phyloP scores from a whole-genome alignment of 2,888 invertebrate species.

The Drosophila sordidula region DNA sequence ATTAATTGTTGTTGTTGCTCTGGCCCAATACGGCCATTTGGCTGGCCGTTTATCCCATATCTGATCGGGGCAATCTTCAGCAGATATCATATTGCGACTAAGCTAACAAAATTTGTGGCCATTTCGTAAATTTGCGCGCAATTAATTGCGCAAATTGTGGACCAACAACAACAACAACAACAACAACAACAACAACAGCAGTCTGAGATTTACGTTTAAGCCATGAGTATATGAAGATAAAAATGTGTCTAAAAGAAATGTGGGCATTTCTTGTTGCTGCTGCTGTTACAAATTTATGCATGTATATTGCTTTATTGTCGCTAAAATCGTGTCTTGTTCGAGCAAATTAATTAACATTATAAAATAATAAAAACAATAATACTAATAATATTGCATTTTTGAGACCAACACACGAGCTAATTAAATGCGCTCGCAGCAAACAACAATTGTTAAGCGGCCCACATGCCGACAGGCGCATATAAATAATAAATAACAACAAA shows the following conservation, averaged over 20 bases:
- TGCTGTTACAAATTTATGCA: slow-evolving; percentile 18
- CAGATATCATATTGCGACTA: slow-evolving; percentile 53
- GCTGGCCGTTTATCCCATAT: slow-evolving; percentile 61
- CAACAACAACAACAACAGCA: slow-evolving; percentile 24
- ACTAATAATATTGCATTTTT: slow-evolving; percentile 12
- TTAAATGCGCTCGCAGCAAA: slow-evolving; percentile 51
- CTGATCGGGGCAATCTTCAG: slow-evolving; percentile 66
- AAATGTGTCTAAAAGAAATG: slow-evolving; percentile 36
- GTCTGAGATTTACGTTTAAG: slow-evolving; percentile 60
- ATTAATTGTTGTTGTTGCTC: slow-evolving; percentile 60
- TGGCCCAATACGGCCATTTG: slow-evolving; percentile 49
- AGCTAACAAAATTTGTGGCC: slow-evolving; percentile 49
- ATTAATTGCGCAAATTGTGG: slow-evolving; percentile 74
- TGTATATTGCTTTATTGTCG: slow-evolving; percentile 4
- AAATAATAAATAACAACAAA: slow-evolving; percentile 27
- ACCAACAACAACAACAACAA: slow-evolving; percentile 30
- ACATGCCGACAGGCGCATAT: slow-evolving; percentile 44
- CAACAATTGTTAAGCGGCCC: slow-evolving; percentile 44
- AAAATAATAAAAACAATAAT: slow-evolving; percentile 20
- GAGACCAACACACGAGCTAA: slow-evolving; percentile 49
- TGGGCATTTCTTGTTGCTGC: slow-evolving; percentile 16
- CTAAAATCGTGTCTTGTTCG: slow-evolving; percentile 51
- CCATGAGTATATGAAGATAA: slow-evolving; percentile 39
- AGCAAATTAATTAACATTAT: slow-evolving; percentile 60
- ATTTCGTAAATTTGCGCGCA: slow-evolving; percentile 60